Evolutionary conservation across 2,113 vertebrate genomes (phyloP).

Genomic region (Stegostoma tigrinum): DNA sequence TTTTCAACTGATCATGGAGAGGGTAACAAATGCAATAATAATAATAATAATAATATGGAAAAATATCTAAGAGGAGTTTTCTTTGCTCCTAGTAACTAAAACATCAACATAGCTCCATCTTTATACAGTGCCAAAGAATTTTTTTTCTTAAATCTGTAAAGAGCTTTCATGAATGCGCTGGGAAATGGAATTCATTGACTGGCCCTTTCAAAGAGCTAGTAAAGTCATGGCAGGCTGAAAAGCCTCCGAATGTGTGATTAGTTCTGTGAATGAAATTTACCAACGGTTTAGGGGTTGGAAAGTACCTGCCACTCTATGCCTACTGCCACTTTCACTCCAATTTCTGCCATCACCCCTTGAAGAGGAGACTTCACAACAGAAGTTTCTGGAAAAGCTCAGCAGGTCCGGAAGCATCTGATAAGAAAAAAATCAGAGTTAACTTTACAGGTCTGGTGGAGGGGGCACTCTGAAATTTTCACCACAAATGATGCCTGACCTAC

Average conservation of each 20-base stretch:
- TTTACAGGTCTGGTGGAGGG: no score
- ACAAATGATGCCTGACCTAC: no score
- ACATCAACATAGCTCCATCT: neutral
- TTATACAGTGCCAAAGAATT: neutral
- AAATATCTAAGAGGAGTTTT: neutral
- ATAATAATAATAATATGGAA: neutral
- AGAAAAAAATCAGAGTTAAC: no score
- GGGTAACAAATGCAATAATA: neutral
- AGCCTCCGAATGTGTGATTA: no score
- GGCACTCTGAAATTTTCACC: no score
- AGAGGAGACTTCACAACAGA: no score
- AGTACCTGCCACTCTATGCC: neutral
- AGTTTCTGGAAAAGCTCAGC: no score
- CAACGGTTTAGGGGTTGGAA: neutral
- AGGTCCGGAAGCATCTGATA: no score
- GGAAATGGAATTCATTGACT: neutral
- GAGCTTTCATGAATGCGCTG: neutral
- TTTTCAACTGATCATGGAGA: neutral
- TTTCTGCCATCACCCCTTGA: neutral
- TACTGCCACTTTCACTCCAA: neutral
- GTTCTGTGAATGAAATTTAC: neutral
- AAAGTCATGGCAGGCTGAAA: neutral
- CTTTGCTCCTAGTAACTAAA: neutral
- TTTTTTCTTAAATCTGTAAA: neutral
- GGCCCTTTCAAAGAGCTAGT: neutral